These are phyloP conservation scores for Saccopteryx leptura DNA, from an alignment of 2,113 vertebrate genomes.

Conservation along the genomic window DNA sequence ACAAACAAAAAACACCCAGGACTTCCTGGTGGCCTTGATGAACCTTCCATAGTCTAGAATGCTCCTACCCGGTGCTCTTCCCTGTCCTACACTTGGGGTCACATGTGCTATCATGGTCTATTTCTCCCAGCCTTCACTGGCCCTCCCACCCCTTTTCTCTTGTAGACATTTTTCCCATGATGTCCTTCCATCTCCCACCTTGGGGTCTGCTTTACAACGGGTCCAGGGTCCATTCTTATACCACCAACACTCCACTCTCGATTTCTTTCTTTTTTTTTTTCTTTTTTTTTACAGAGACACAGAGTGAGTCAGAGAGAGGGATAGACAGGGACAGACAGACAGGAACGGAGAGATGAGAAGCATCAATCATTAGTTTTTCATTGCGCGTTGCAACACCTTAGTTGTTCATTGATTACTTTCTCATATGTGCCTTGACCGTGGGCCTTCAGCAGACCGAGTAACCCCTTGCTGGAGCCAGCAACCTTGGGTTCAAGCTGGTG, in stretches of 20 bases:
- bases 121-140: accelerated
- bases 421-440: too few relatives aligned
- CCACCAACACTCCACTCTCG: background rate
- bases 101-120: accelerated
- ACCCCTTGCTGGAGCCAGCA: too few relatives aligned
- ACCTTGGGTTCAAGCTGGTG: too few relatives aligned
- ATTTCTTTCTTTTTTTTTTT: background rate
- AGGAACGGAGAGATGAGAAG: too few relatives aligned
- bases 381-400: too few relatives aligned
- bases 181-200: background rate
- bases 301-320: too few relatives aligned
- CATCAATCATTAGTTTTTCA: too few relatives aligned
- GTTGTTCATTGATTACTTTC: too few relatives aligned
- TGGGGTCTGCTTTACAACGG: background rate
- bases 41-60: background rate
- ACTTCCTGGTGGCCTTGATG: background rate
- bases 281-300: too few relatives aligned
- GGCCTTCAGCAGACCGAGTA: too few relatives aligned
- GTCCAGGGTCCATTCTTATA: background rate
- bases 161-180: background rate
- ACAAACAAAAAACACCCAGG: background rate
- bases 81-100: background rate
- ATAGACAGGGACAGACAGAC: too few relatives aligned
- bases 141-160: background rate
- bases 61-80: background rate